Conservation (phyloP, 2,888 invertebrate genomes). For the Pristionchus arcanus region DNA sequence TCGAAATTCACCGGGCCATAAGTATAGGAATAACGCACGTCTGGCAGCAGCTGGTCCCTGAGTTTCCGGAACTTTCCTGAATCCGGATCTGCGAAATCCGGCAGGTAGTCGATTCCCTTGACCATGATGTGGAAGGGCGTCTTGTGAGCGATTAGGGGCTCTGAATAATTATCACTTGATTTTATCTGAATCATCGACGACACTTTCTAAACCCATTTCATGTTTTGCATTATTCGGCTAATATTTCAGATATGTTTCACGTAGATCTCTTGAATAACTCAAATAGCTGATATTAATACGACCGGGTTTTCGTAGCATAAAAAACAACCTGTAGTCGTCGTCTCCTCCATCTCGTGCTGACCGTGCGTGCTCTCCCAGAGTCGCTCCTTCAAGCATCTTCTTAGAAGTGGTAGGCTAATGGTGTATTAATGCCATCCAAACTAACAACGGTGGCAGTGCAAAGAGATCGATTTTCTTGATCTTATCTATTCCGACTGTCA, state of each 20-base stretch:
- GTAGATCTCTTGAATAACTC: neutral
- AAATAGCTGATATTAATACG: too few species aligned
- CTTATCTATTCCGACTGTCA: too few species aligned
- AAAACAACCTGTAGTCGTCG: neutral
- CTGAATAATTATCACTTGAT: neutral
- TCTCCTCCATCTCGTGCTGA: neutral
- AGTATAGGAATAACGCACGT: neutral
- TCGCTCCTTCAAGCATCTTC: neutral
- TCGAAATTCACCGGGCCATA: neutral
- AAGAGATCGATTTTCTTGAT: too few species aligned
- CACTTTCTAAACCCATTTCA: neutral
- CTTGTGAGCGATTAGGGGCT: slow-evolving; percentile 36
- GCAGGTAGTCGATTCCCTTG: slow-evolving; percentile 35
- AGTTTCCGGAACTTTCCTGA: slow-evolving; percentile 52
- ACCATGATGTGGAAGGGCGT: slow-evolving; percentile 46
- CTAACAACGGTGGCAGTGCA: too few species aligned
- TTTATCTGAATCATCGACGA: too few species aligned
- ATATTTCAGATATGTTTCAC: neutral
- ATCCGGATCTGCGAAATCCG: slow-evolving; percentile 40
- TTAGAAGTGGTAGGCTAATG: too few species aligned
- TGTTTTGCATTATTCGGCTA: neutral
- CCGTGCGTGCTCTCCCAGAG: slow-evolving; percentile 17
- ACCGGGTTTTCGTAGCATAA: neutral
- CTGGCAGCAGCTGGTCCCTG: slow-evolving; percentile 44
- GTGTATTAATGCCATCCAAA: too few species aligned